phyloP scores from a whole-genome alignment of 1,140 invertebrate species.

The Microplitis demolitor region DNA sequence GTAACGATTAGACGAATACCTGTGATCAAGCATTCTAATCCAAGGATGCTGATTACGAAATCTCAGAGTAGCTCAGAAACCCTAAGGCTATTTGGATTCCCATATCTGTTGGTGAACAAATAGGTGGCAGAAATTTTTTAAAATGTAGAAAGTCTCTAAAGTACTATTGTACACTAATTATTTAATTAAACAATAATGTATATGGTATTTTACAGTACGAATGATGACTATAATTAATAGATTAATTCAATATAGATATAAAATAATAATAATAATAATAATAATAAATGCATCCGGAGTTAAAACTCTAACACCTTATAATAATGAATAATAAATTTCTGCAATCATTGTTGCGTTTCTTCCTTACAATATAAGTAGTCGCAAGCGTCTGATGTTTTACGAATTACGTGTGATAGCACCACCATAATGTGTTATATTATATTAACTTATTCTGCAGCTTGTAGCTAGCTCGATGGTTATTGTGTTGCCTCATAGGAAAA shows the following conservation, averaged over 20 bases:
- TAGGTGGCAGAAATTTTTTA: not conserved
- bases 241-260: not conserved
- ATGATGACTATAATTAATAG: too few relatives aligned
- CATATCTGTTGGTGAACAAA: slow-evolving; percentile 41
- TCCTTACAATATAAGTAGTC: not conserved
- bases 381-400: not conserved
- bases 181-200: not conserved
- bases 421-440: not conserved
- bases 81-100: slow-evolving; percentile 43
- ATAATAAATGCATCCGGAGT: not conserved
- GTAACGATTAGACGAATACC: not conserved
- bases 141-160: not conserved
- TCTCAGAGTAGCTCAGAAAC: slow-evolving; percentile 25
- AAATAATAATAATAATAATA: not conserved
- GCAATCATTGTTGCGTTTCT: slow-evolving; percentile 11
- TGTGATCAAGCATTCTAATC: slow-evolving; percentile 37
- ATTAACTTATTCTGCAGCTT: not conserved
- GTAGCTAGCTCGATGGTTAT: not conserved
- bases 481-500: slow-evolving; percentile 16
- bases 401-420: not conserved
- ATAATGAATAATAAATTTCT: not conserved
- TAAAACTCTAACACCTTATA: not conserved
- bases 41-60: slow-evolving; percentile 50
- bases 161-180: not conserved
- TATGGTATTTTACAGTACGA: too few relatives aligned